phyloP scores from a whole-genome alignment of 2,888 invertebrate genomes.

The Ormyrus rosae region DNA sequence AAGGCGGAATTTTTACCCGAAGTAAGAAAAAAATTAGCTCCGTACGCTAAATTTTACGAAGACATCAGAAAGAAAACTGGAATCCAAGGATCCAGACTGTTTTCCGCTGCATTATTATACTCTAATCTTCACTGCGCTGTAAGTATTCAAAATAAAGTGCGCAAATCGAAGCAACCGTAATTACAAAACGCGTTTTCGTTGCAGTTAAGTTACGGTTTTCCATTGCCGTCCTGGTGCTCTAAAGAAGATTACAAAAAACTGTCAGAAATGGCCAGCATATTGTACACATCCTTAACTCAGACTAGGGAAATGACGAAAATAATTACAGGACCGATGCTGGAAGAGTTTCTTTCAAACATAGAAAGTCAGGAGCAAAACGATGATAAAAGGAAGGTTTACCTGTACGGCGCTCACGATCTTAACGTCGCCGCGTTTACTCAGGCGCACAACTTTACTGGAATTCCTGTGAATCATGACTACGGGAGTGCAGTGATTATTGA shows the following conservation, averaged over 20 bases:
- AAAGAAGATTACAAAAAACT: not conserved
- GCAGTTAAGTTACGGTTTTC: slow-evolving; percentile 5
- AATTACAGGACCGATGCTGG: not conserved
- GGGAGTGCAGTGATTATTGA: slow-evolving; percentile 21
- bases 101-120: too few relatives aligned
- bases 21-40: too few relatives aligned
- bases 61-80: too few relatives aligned
- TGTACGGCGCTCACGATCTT: slow-evolving; percentile 11
- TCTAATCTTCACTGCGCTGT: too few relatives aligned
- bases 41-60: too few relatives aligned
- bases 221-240: slow-evolving; percentile 28
- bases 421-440: not conserved
- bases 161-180: too few relatives aligned
- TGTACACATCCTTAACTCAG: not conserved
- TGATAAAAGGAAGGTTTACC: slow-evolving; percentile 9
- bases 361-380: not conserved
- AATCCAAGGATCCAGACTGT: too few relatives aligned
- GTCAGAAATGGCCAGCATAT: not conserved
- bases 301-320: not conserved
- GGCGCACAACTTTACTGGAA: slow-evolving; percentile 11
- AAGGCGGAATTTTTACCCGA: too few relatives aligned
- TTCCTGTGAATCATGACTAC: not conserved
- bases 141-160: too few relatives aligned
- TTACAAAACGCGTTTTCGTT: not conserved
- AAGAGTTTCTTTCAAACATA: not conserved